Conservation (phyloP, 2,888 invertebrate species). For the Ichneumon xanthorius region DNA sequence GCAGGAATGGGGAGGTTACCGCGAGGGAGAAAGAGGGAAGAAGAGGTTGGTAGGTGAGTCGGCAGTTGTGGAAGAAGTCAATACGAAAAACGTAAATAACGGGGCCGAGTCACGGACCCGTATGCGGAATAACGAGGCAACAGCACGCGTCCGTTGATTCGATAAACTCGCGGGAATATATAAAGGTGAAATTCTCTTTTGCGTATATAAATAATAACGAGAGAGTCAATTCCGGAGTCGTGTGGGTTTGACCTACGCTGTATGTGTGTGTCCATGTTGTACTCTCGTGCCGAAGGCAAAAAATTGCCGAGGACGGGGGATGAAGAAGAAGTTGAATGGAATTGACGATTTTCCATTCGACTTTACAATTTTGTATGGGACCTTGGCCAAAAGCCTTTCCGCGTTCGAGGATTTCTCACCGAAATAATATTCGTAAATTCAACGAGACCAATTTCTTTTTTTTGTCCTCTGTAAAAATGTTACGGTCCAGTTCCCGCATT, state of each 20-base stretch:
- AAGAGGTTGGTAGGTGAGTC: slow-evolving; percentile 32
- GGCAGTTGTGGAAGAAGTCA: slow-evolving; percentile 56
- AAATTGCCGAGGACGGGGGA: background rate
- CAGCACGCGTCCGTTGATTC: slow-evolving; percentile 57
- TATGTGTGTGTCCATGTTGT: background rate
- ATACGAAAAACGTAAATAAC: slow-evolving; percentile 62
- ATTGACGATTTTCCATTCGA: slow-evolving; percentile 35
- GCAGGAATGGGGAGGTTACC: background rate
- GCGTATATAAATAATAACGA: slow-evolving; percentile 18
- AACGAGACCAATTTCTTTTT: background rate
- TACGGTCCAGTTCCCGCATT: background rate
- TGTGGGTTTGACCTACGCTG: background rate
- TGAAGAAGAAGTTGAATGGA: slow-evolving; percentile 50
- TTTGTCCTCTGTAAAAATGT: background rate
- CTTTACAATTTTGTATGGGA: slow-evolving; percentile 39
- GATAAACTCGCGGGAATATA: slow-evolving; percentile 55
- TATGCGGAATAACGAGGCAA: slow-evolving; percentile 62
- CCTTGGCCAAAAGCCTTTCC: slow-evolving; percentile 21
- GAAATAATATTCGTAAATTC: background rate
- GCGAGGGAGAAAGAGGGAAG: background rate
- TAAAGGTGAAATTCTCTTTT: slow-evolving; percentile 22
- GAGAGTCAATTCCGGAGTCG: slow-evolving; percentile 22
- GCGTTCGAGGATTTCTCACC: background rate
- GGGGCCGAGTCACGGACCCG: slow-evolving; percentile 49
- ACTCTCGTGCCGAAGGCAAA: background rate